Conservation (phyloP, 2,888 invertebrate genomes). For the Parapristionchus giblindavisi region DNA sequence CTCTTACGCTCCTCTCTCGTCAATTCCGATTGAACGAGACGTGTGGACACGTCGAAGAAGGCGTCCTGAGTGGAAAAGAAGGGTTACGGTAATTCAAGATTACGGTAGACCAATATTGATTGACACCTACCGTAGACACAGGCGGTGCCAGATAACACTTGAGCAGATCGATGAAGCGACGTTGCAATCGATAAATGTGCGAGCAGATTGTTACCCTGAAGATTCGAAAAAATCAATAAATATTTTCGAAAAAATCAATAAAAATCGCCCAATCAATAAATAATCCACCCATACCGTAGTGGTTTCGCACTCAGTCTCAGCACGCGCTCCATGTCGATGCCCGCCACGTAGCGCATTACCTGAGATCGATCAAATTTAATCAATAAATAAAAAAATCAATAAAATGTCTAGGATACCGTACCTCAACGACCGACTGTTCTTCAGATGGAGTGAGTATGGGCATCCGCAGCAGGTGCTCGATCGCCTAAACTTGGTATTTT, state of each 20-base stretch:
- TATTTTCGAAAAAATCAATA: background rate
- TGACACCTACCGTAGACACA: constrained; percentile 21
- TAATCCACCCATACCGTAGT: background rate
- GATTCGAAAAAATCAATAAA: background rate
- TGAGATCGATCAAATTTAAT: background rate
- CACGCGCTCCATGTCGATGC: constrained; percentile 43
- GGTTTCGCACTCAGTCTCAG: constrained; percentile 43
- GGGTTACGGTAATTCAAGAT: background rate
- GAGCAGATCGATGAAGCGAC: constrained; percentile 41
- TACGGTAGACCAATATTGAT: no score
- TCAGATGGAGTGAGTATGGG: constrained; percentile 9
- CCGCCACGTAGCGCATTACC: constrained; percentile 43
- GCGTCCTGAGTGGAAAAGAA: constrained; percentile 28
- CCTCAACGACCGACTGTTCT: constrained; percentile 29
- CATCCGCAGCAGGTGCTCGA: constrained; percentile 10
- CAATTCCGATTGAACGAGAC: constrained; percentile 39
- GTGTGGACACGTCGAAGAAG: constrained; percentile 41
- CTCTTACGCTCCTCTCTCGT: constrained; percentile 37
- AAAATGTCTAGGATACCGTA: no score
- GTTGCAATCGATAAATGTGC: constrained; percentile 48
- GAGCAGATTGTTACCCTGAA: constrained; percentile 48
- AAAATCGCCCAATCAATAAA: background rate
- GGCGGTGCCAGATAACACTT: constrained; percentile 26
- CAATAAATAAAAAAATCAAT: background rate
- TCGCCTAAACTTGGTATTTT: background rate